These are phyloP conservation scores for Mola mola DNA, from an alignment of 2,113 vertebrate species.

Conservation along the genomic window DNA sequence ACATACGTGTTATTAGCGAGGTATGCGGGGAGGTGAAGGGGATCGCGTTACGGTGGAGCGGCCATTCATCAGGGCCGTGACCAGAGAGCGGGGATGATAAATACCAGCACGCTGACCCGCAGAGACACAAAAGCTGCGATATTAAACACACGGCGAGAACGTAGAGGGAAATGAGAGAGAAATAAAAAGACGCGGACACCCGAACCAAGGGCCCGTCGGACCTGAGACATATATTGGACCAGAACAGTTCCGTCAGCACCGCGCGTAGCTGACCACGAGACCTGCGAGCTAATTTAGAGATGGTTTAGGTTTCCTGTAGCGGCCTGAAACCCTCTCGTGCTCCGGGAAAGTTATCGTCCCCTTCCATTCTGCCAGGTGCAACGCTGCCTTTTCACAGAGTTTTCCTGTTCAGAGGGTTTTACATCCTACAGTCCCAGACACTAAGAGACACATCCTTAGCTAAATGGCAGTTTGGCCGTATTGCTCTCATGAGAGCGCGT, in stretches of 20 bases:
- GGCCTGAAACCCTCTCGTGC: constrained; percentile 18
- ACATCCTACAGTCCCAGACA: background rate
- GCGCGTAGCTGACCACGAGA: constrained; percentile 29
- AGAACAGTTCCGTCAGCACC: constrained; percentile 29
- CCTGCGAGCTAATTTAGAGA: constrained; percentile 45
- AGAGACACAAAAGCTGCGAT: constrained; percentile 24
- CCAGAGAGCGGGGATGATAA: constrained; percentile 26
- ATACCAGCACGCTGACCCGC: constrained; percentile 45
- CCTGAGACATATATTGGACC: constrained; percentile 40
- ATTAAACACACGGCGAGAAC: constrained; percentile 30
- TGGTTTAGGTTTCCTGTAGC: constrained; percentile 43
- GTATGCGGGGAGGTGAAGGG: constrained; percentile 47
- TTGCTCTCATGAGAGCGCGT: constrained; percentile 16
- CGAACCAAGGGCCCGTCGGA: constrained; percentile 32
- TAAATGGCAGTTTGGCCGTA: constrained; percentile 5
- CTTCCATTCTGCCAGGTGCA: constrained; percentile 21
- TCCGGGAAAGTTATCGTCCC: constrained; percentile 25
- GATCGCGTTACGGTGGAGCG: constrained; percentile 46
- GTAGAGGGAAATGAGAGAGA: constrained; percentile 37
- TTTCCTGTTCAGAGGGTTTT: background rate
- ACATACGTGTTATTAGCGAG: constrained; percentile 62
- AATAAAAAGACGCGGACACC: background rate
- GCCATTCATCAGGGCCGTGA: constrained; percentile 39
- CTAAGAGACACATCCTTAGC: background rate
- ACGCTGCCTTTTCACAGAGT: background rate